Conservation (phyloP, 30 jellyfish, hydroid and myxozoan species). For the Chrysaora quinquecirrha region DNA sequence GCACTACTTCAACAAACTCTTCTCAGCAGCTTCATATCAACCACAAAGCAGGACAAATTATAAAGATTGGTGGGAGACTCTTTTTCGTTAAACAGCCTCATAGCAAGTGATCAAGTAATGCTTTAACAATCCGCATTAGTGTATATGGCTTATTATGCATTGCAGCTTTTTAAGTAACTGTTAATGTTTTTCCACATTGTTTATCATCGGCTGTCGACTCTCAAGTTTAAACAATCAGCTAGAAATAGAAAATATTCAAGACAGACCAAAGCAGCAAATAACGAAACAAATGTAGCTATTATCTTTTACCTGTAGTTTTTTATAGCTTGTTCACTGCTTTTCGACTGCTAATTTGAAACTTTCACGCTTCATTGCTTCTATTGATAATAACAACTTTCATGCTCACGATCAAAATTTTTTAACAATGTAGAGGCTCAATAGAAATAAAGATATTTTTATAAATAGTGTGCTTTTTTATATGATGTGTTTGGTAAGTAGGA, state of each 20-base stretch:
- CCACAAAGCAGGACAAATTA: neutral
- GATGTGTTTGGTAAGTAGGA: neutral
- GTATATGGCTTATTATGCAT: neutral
- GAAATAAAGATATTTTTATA: neutral
- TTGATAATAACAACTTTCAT: neutral
- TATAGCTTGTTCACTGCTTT: neutral
- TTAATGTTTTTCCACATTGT: neutral
- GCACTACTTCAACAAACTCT: neutral
- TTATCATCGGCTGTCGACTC: constrained; percentile 1
- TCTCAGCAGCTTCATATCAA: neutral
- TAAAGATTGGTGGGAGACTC: neutral
- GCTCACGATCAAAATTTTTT: neutral
- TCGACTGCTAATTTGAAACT: neutral
- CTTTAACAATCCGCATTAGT: neutral
- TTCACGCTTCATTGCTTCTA: neutral
- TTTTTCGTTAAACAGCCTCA: neutral
- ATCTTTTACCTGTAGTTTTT: neutral
- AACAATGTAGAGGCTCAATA: neutral
- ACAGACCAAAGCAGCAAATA: neutral
- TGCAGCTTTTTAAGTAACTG: neutral
- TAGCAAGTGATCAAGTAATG: neutral
- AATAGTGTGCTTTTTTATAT: neutral
- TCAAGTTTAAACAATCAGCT: neutral
- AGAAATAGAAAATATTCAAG: neutral
- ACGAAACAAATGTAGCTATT: neutral